Evolutionary conservation across 2,113 vertebrate species (phyloP).

Genomic region (Salvelinus sp.): DNA sequence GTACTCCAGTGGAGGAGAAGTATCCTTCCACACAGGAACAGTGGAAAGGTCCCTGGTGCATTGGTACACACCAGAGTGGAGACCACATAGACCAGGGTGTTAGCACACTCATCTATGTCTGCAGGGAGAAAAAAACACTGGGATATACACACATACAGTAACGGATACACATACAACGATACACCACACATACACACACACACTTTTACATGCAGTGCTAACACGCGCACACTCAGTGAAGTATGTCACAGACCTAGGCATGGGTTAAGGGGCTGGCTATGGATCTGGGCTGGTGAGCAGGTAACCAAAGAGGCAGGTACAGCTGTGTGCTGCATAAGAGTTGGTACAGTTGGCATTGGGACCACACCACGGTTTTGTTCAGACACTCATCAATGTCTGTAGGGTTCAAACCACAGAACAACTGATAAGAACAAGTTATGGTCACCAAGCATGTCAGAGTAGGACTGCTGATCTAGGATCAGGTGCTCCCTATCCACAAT

Average conservation of each 20-base stretch:
- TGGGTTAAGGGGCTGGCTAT: conserved; percentile 48
- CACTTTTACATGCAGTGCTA: background rate
- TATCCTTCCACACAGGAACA: conserved; percentile 63
- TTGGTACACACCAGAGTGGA: conserved; percentile 52
- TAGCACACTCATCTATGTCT: conserved; percentile 65
- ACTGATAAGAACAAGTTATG: background rate
- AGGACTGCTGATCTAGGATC: too few species aligned
- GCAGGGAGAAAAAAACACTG: background rate
- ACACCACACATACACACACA: background rate
- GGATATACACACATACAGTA: background rate
- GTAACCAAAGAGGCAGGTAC: conserved; percentile 49
- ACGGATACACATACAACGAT: background rate
- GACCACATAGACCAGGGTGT: conserved; percentile 53
- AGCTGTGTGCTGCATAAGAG: conserved; percentile 47
- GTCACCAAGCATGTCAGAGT: too few species aligned
- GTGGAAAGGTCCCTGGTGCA: conserved; percentile 39
- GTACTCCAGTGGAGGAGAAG: conserved; percentile 53
- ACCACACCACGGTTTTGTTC: conserved; percentile 36
- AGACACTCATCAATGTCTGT: conserved; percentile 61
- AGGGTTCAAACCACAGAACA: conserved; percentile 4
- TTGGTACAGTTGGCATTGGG: conserved; percentile 59
- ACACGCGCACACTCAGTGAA: background rate
- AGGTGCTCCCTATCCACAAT: too few species aligned
- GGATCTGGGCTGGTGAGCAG: background rate
- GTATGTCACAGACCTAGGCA: conserved; percentile 51